Percentiles rank a stretch among this genome's conserved stretches.
These are phyloP conservation scores for Prunella strophiata DNA, from an alignment of 2,797 vertebrate genomes.

Conservation along the genomic window DNA sequence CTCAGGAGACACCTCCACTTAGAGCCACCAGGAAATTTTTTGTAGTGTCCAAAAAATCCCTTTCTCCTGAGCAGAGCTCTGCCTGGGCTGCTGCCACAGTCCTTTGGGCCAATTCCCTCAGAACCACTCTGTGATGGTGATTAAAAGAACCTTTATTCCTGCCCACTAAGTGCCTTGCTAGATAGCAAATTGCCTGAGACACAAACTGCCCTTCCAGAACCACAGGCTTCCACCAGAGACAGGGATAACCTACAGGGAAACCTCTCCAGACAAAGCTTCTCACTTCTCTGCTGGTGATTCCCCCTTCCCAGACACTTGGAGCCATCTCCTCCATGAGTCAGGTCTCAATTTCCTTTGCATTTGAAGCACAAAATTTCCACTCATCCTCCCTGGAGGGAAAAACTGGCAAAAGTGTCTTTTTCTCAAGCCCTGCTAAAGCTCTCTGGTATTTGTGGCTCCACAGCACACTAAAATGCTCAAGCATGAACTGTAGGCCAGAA, in stretches of 20 bases:
- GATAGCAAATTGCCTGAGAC: not conserved
- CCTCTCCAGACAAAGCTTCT: not conserved
- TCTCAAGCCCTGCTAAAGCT: not conserved
- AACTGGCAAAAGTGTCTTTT: not conserved
- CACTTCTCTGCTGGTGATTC: not conserved
- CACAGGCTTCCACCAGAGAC: not conserved
- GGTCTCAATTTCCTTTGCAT: not conserved
- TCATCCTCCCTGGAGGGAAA: not conserved
- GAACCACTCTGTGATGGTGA: not conserved
- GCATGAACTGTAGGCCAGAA: not conserved
- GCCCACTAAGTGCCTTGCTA: not conserved
- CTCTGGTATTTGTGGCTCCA: conserved; percentile 14
- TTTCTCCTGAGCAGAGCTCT: not conserved
- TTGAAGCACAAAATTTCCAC: not conserved
- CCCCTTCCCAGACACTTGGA: not conserved
- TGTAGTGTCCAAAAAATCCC: fast-evolving
- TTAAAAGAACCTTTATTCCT: not conserved
- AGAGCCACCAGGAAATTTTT: not conserved
- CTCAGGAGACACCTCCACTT: not conserved
- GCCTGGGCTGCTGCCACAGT: not conserved
- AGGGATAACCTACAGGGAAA: not conserved
- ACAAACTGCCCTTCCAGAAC: not conserved
- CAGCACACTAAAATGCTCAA: not conserved
- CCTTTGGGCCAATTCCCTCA: not conserved
- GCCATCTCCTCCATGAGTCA: not conserved